Evolutionary conservation across 1,140 invertebrate genomes (phyloP), one percentile per base, ranked within the genome.

Genomic region (Glossosoma conforme): DNA sequence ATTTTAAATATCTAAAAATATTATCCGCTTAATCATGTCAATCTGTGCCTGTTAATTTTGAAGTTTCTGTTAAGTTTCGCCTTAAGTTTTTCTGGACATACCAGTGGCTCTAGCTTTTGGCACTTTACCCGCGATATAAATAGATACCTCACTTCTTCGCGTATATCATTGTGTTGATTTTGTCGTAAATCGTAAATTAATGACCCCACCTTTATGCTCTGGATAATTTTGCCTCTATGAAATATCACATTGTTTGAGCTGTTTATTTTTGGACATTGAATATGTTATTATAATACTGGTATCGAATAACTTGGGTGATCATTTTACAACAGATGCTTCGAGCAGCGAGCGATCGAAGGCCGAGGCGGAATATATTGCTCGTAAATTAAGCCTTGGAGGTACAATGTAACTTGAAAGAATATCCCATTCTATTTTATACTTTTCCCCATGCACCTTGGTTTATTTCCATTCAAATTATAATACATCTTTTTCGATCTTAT

Each of bases 351-450:
- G 49, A 37, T 33, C 44, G 8, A 59, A 52, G 52, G 49, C 45
- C 15, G 57, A 56, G 42, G 57, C 52, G 6, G 52, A 56, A 44
- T 56, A 37, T 41, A 52, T 55, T 14, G 50, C 52, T 45, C 46
- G 52, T 15, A 55, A 55, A 44, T 48, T 59, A 18, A 55, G 53
- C 42, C 5, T 46, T 9, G 52, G 32, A 59, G 57, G 57, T 59
- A 59, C 37, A 32, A 38, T 38, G 25, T 24, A 2, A 18, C n/a
- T 28, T 28, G 6, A 28, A 8, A 6, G n/a, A n/a, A 6, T n/a
- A 28, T 28, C 6, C 25, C n/a, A 8, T 28, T 28, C 6, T 8
- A 6, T 28, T 28, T 28, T 28, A 28, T 8, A 28, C n/a, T 8
- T 28, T 33, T n/a, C 15, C 15, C 4, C 11, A 33, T n/a, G 11